phyloP scores from a whole-genome alignment of 2,888 invertebrate genomes.

The Torymus auratus region DNA sequence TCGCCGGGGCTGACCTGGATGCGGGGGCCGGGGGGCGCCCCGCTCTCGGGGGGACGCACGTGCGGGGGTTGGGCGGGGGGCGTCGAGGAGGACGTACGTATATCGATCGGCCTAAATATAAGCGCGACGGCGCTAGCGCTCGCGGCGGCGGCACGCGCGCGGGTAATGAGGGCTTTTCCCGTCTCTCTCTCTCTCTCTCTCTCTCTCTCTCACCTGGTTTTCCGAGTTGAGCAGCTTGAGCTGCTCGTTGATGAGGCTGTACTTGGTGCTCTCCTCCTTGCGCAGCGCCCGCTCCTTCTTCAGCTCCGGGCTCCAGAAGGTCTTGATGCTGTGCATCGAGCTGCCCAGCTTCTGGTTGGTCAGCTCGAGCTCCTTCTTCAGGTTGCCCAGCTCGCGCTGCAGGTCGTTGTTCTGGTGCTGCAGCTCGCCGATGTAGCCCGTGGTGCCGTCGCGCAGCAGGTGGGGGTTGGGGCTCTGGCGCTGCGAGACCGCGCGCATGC shows the following conservation, averaged over 20 bases:
- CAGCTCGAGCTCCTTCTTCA: slow-evolving; percentile 95
- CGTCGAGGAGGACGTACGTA: slow-evolving; percentile 61
- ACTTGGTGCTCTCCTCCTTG: slow-evolving; percentile 98
- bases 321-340: slow-evolving; percentile 99
- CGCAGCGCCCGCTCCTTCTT: slow-evolving; percentile 97
- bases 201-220: slow-evolving; percentile 87
- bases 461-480: slow-evolving; percentile 85
- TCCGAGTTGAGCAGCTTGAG: slow-evolving; percentile 96
- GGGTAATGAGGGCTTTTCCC: not conserved
- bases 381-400: slow-evolving; percentile 92
- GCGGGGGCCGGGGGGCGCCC: not conserved
- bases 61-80: not conserved
- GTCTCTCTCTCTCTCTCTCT: too few relatives aligned
- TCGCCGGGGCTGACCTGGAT: too few relatives aligned
- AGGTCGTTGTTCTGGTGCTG: slow-evolving; percentile 96
- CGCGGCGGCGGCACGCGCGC: slow-evolving; percentile 46
- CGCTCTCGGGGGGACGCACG: not conserved
- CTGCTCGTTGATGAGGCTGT: slow-evolving; percentile 97
- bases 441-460: slow-evolving; percentile 81
- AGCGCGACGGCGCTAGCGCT: slow-evolving; percentile 51
- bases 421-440: slow-evolving; percentile 89
- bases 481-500: slow-evolving; percentile 74
- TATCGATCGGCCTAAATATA: slow-evolving; percentile 76
- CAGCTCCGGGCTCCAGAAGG: slow-evolving; percentile 99
- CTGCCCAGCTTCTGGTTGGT: slow-evolving; percentile 98